Base-by-base conservation (phyloP, 2,888 invertebrate genomes). In the Tachina grossa region DNA sequence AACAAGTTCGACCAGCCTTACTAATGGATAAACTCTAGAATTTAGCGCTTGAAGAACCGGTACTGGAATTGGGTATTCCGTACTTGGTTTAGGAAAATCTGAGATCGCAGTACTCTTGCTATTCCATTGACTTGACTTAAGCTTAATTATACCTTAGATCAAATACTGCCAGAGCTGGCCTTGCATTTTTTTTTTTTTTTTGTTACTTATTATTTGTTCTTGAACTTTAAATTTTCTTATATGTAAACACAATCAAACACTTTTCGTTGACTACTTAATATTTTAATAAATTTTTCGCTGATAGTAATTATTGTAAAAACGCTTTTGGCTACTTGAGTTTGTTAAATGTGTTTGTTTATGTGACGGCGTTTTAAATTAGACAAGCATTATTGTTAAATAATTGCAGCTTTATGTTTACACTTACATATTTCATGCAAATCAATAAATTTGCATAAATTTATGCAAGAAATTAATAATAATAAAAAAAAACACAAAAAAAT, bases 351-450 rank as follows among this genome's bases (percentile, higher is more conserved):
- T 49, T 41, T 22, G 45, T 47, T 19, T 1, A 13, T 14, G n/a
- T 6, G 14, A 74, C 41, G 19, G 61, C 41, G 19, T 13, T 61
- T 74, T 49, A 49, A 41, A 61, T 61, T 39, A 41, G 49, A 41
- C 16, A 65, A 14, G 9, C n/a, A 47, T 45, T 76, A 57, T 66
- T 66, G 45, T 57, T 66, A 14, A 47, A 59, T 45, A 22, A 68
- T 59, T 59, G 39, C 43, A 51, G 57, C 11, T 59, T 47, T 47
- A 59, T 57, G 41, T 66, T 43, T 39, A 14, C 11, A 51, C 14
- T 49, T 51, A 49, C 59, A 31, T 4, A 31, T 31, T 68, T 51
- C 43, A 78, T 78, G 78, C 51, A 78, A 61, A 69, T 78, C n/a
- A 49, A 19, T 19, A 43, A 61, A 61, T 69, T 69, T 61, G 31